Conservation (phyloP, 2,113 vertebrate species). For the Myodes glareolus region DNA sequence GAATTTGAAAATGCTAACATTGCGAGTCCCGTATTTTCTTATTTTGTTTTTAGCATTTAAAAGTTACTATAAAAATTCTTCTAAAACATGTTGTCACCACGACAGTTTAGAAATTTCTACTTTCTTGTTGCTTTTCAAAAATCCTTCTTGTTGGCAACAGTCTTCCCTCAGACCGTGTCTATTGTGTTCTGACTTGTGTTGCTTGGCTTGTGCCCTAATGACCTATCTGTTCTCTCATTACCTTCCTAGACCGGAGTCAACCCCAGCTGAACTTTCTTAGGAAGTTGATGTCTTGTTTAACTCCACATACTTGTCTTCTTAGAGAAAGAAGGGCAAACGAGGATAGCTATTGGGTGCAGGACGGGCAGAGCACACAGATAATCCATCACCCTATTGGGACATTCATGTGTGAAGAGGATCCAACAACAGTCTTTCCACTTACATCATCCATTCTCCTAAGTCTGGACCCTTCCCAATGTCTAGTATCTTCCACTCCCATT, state of each 20-base stretch:
- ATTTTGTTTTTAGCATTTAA: constrained; percentile 37
- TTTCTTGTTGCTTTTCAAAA: constrained; percentile 1
- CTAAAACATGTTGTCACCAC: constrained; percentile 29
- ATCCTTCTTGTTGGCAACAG: neutral
- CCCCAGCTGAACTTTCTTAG: constrained; percentile 70
- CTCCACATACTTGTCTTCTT: constrained; percentile 72
- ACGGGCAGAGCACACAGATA: constrained; percentile 62
- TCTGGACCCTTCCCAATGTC: constrained; percentile 25
- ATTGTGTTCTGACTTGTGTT: constrained; percentile 40
- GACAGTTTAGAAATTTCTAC: constrained; percentile 10
- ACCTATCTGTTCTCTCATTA: constrained; percentile 66
- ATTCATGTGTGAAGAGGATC: constrained; percentile 65
- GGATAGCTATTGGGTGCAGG: constrained; percentile 56
- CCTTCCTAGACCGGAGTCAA: constrained; percentile 18
- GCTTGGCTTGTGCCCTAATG: constrained; percentile 61
- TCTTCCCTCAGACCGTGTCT: neutral
- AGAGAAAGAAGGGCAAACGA: constrained; percentile 61
- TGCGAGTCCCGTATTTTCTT: neutral
- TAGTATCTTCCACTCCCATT: constrained; percentile 8
- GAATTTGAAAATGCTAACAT: constrained; percentile 14
- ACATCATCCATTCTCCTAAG: constrained; percentile 55
- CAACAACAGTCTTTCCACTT: constrained; percentile 64
- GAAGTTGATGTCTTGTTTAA: constrained; percentile 74
- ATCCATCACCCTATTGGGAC: constrained; percentile 55
- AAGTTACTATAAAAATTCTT: neutral